These are phyloP conservation scores for Pangasius larnaudii DNA, from an alignment of 2,797 vertebrate genomes.

Conservation along the genomic window DNA sequence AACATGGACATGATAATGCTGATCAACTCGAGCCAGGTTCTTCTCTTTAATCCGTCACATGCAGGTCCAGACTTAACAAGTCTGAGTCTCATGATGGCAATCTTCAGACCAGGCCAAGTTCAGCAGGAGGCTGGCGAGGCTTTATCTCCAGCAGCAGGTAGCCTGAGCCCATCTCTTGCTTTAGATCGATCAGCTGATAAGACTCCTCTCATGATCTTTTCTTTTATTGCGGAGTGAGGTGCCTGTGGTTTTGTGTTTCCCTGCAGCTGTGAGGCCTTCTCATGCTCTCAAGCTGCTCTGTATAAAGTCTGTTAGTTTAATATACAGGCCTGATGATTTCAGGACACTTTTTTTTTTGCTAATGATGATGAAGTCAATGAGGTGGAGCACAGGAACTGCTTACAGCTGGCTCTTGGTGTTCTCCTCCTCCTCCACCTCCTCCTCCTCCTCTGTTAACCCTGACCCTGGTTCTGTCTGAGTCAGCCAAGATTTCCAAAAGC, in stretches of 20 bases:
- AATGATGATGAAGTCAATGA: neutral
- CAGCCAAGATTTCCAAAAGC: constrained; percentile 28
- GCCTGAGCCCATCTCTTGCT: neutral
- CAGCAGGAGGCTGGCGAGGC: constrained; percentile 24
- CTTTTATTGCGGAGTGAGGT: neutral
- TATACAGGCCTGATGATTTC: neutral
- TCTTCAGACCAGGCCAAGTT: neutral
- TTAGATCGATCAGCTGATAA: constrained; percentile 12
- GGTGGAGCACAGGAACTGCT: neutral
- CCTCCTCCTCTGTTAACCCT: constrained; percentile 29
- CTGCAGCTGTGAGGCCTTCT: neutral
- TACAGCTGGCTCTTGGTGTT: neutral
- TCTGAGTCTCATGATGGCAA: neutral
- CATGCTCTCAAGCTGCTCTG: neutral
- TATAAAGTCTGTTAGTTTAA: neutral
- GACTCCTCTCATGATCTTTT: neutral
- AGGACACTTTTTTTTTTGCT: neutral
- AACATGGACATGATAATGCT: neutral
- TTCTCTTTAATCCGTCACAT: constrained; percentile 4
- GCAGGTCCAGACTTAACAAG: constrained; percentile 62
- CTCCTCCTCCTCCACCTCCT: neutral
- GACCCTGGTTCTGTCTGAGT: constrained; percentile 37
- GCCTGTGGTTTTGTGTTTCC: neutral
- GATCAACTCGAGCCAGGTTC: neutral
- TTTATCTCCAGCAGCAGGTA: constrained; percentile 29